Evolutionary conservation across 2,888 invertebrate genomes (phyloP).

Genomic region (Thereva nobilitata): DNA sequence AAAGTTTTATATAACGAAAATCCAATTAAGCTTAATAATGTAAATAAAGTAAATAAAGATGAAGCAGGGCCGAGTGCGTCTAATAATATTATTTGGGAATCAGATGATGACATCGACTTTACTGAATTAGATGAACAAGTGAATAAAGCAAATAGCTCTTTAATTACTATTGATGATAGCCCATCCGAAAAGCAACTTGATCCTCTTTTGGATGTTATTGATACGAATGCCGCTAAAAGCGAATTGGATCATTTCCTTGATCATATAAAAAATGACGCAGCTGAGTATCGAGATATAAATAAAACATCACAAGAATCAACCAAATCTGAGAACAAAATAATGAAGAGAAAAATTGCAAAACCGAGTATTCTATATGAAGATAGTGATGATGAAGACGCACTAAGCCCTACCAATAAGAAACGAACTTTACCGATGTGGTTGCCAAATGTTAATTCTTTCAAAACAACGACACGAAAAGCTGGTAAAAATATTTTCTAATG

Average conservation of each 20-base stretch:
- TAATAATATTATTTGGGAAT: conserved; percentile 15
- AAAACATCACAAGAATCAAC: not conserved
- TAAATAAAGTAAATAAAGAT: not conserved
- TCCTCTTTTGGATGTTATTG: not conserved
- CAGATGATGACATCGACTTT: conserved; percentile 35
- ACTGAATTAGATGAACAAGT: conserved; percentile 19
- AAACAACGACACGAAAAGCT: no score
- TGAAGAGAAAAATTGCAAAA: not conserved
- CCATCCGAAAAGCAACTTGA: not conserved
- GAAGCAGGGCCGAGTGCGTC: no score
- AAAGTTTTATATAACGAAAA: not conserved
- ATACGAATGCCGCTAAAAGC: not conserved
- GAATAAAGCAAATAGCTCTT: conserved; percentile 1
- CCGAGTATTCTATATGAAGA: not conserved
- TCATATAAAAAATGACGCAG: conserved; percentile 15
- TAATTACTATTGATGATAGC: not conserved
- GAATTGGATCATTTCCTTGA: conserved; percentile 8
- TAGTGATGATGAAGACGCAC: conserved; percentile 13
- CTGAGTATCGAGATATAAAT: not conserved
- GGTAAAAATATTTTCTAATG: no score
- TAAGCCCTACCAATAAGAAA: no score
- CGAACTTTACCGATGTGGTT: no score
- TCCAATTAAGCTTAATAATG: not conserved
- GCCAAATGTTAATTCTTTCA: no score
- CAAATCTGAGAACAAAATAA: not conserved